Evolutionary conservation across 2,888 invertebrate species (phyloP).

Genomic region (Heliconius charithonia): DNA sequence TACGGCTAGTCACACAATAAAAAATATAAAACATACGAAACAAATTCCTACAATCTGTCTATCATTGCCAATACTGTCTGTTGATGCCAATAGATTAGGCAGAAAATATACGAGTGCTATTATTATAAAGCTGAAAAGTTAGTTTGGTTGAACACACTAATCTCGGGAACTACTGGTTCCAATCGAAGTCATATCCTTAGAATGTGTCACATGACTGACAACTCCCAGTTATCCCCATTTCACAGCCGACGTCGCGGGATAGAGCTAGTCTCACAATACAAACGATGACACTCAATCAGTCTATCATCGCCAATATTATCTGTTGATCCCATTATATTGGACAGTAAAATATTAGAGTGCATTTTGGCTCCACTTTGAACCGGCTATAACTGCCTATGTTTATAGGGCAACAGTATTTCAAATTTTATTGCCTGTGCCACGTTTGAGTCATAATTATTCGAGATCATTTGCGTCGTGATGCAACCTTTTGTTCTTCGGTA

Average conservation of each 20-base stretch:
- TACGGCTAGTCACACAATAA: too few species aligned
- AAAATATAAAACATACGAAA: too few species aligned
- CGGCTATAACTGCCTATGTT: slow-evolving; percentile 36
- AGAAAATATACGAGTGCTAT: too few species aligned
- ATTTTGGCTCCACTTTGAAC: slow-evolving; percentile 43
- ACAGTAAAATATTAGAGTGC: slow-evolving; percentile 39
- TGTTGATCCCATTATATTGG: slow-evolving; percentile 32
- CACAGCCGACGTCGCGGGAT: not conserved
- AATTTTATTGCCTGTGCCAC: slow-evolving; percentile 47
- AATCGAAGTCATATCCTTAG: too few species aligned
- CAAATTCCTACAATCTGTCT: too few species aligned
- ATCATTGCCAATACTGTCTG: too few species aligned
- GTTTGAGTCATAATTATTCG: slow-evolving; percentile 39
- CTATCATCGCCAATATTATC: slow-evolving; percentile 27
- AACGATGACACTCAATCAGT: slow-evolving; percentile 20
- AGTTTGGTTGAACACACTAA: too few species aligned
- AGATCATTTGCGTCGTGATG: slow-evolving; percentile 34
- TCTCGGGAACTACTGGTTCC: too few species aligned
- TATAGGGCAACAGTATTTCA: slow-evolving; percentile 43
- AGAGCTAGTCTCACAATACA: not conserved
- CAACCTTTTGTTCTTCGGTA: slow-evolving; percentile 32
- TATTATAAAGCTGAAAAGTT: too few species aligned
- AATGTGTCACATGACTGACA: not conserved
- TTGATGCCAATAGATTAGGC: too few species aligned
- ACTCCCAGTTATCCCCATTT: not conserved